phyloP scores from a whole-genome alignment of 2,797 vertebrate genomes.

The Amblyopsis hoosieri region DNA sequence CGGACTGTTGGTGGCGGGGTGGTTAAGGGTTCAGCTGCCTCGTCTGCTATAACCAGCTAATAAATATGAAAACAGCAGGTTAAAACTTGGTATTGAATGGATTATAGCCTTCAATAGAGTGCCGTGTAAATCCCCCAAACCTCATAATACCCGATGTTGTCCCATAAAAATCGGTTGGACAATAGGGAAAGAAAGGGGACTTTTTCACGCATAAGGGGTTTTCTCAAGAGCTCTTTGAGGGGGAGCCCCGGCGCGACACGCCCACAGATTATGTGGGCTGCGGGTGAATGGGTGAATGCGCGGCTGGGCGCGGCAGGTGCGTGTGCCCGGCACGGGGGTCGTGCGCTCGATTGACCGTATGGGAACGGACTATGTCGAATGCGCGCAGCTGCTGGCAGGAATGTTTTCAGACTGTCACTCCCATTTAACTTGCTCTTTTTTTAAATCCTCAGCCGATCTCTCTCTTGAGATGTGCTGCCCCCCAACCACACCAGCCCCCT shows the following conservation, averaged over 20 bases:
- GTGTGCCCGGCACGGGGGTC: slow-evolving; percentile 75
- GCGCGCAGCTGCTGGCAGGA: slow-evolving; percentile 78
- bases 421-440: slow-evolving; percentile 79
- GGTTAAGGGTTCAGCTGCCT: slow-evolving; percentile 78
- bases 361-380: slow-evolving; percentile 59
- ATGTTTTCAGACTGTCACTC: slow-evolving; percentile 79
- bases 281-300: slow-evolving; percentile 73
- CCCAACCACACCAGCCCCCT: too few species aligned
- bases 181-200: slow-evolving; percentile 76
- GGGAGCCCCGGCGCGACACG: slow-evolving; percentile 61
- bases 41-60: slow-evolving; percentile 84
- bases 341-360: slow-evolving; percentile 39
- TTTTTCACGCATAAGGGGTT: slow-evolving; percentile 87
- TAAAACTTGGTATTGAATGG: slow-evolving; percentile 83
- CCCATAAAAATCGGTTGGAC: slow-evolving; percentile 80
- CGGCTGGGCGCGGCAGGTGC: slow-evolving; percentile 80
- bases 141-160: slow-evolving; percentile 82
- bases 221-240: slow-evolving; percentile 82
- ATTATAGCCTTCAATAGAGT: slow-evolving; percentile 83
- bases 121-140: slow-evolving; percentile 77
- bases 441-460: too few species aligned
- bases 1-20: slow-evolving; percentile 37
- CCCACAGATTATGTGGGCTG: slow-evolving; percentile 76
- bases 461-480: too few species aligned
- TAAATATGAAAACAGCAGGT: slow-evolving; percentile 88